Evolutionary conservation across 2,888 invertebrate species (phyloP), one percentile per base, ranked within the genome.

Genomic region (Eremobia ochroleuca): DNA sequence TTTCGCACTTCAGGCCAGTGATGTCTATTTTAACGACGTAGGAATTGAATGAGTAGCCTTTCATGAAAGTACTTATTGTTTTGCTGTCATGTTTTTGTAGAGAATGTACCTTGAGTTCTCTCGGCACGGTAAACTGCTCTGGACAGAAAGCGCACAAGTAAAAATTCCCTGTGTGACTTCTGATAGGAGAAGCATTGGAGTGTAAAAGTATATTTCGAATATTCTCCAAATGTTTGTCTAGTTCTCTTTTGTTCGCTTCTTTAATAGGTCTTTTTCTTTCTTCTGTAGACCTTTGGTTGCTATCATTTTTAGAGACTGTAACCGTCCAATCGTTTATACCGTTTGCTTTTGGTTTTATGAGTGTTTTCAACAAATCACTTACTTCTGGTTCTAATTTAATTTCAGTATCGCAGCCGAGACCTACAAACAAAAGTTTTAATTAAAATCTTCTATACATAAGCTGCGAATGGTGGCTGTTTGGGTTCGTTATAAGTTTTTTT

Each of bases 181-280:
- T 85, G 6, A 95, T 92, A 0, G 95, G 95, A 4, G 95, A 94
- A 0, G 95, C 95, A 75, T 95, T 95, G 0, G 95, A 91, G 81
- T 90, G 76, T 25, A 85, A 66, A 0, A 95, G 82, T 28, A 95
- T 90, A 15, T 89, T 91, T 62, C 87, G 87, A 58, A 94, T 85
- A 72, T 95, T 95, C 46, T 83, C 72, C 15, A 85, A 61, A 69
- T 87, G 87, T 62, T 87, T 87, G 9, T 69, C 55, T 43, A 81
- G 72, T 58, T 88, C 88, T 59, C 21, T 66, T 46, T 72, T 58
- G n/a, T 69, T 64, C 11, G 21, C 9, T n/a, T 43, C 49, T 34
- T 28, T 40, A 37, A 37, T 13, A 58, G 40, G 11, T 25, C 66
- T 72, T 37, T 67, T 15, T 13, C 61, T 40, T 61, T 21, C 59